Percentiles rank a stretch among this genome's conserved stretches.
These are phyloP conservation scores for Colius striatus DNA, from an alignment of 2,113 vertebrate species.

Conservation along the genomic window DNA sequence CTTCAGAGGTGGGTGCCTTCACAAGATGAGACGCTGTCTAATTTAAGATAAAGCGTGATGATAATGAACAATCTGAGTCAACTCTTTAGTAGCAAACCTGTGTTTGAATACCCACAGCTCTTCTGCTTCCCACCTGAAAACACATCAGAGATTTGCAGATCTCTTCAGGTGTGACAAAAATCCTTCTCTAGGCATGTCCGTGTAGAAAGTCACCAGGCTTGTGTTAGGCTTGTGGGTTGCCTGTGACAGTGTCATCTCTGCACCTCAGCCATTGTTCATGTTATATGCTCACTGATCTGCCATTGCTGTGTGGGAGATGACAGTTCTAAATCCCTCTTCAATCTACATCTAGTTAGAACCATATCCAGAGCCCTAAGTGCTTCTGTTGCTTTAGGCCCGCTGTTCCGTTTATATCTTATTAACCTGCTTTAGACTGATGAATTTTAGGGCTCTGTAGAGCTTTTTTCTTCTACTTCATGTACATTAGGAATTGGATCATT, in stretches of 20 bases:
- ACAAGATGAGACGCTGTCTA: not conserved
- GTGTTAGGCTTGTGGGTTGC: not conserved
- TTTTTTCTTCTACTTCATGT: not conserved
- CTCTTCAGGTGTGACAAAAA: not conserved
- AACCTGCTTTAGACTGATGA: not conserved
- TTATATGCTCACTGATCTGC: not conserved
- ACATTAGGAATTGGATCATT: not conserved
- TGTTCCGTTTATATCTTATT: not conserved
- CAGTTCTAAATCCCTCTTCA: not conserved
- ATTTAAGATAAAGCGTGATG: not conserved
- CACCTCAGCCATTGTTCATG: not conserved
- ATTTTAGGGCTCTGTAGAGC: not conserved
- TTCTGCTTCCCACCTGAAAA: not conserved
- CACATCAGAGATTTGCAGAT: not conserved
- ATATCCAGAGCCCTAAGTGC: not conserved
- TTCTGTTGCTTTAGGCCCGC: not conserved
- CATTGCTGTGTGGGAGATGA: not conserved
- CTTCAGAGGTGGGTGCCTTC: conserved; percentile 1
- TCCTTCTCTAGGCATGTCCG: not conserved
- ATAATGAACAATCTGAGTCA: not conserved
- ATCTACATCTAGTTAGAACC: not conserved
- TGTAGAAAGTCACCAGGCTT: not conserved
- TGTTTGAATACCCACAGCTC: not conserved
- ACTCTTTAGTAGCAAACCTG: not conserved
- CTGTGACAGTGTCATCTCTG: not conserved